Conservation (phyloP, 2,888 invertebrate species). For the Chironomus riparius region DNA sequence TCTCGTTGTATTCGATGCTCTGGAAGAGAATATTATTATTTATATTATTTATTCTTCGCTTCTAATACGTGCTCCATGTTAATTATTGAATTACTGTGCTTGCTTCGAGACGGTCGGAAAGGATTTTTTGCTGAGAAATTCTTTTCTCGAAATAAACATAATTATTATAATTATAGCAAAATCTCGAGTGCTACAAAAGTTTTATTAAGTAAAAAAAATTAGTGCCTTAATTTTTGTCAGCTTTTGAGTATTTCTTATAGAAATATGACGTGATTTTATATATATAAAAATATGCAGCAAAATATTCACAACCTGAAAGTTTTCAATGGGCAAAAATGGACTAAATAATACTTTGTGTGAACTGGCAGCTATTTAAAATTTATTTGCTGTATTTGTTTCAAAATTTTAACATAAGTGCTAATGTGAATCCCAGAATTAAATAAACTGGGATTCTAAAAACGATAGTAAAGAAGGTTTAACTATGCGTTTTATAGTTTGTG, state of each 20-base stretch:
- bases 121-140: background rate
- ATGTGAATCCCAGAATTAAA: conserved; percentile 15
- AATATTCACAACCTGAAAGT: too few species aligned
- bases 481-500: conserved; percentile 25
- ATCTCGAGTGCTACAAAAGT: too few species aligned
- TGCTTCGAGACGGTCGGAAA: conserved; percentile 23
- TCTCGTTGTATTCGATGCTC: conserved; percentile 18
- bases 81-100: conserved; percentile 26
- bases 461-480: conserved; percentile 10
- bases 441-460: background rate
- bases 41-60: conserved; percentile 23
- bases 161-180: too few species aligned
- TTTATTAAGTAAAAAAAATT: too few species aligned
- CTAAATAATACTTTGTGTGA: too few species aligned
- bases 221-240: too few species aligned
- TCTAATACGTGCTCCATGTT: conserved; percentile 25
- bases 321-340: too few species aligned
- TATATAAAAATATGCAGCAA: background rate
- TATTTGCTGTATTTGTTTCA: too few species aligned
- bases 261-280: background rate
- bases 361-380: too few species aligned
- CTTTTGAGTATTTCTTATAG: background rate
- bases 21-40: conserved; percentile 25
- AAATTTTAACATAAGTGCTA: background rate
- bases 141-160: too few species aligned